phyloP scores from a whole-genome alignment of 2,888 invertebrate genomes.

The Yponomeuta cagnagella region DNA sequence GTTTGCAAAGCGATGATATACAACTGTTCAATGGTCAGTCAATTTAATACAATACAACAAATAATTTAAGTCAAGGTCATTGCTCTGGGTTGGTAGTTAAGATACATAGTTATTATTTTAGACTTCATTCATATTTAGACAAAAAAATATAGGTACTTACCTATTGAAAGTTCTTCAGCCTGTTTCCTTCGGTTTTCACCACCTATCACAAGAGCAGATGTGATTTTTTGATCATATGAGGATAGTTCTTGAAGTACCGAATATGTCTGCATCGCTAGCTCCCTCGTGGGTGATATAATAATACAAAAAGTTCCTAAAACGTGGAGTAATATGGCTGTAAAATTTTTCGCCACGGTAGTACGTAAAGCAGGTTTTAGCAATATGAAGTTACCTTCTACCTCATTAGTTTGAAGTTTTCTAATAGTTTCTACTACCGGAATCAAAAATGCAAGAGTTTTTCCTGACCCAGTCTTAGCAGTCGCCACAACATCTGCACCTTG shows the following conservation, averaged over 20 bases:
- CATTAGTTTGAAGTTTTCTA: constrained; percentile 66
- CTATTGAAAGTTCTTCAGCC: constrained; percentile 87
- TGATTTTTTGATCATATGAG: constrained; percentile 83
- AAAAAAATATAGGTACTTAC: constrained; percentile 37
- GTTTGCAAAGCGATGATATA: too few relatives aligned
- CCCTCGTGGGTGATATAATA: constrained; percentile 96
- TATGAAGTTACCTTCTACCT: constrained; percentile 29
- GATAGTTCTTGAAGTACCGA: constrained; percentile 92
- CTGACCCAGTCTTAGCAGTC: constrained; percentile 97
- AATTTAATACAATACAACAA: too few relatives aligned
- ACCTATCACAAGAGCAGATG: constrained; percentile 94
- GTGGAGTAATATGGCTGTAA: too few relatives aligned
- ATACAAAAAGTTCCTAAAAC: constrained; percentile 86
- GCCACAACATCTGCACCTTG: constrained; percentile 95
- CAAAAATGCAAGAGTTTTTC: constrained; percentile 96
- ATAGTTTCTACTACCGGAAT: constrained; percentile 95
- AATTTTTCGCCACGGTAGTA: too few relatives aligned
- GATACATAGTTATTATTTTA: too few relatives aligned
- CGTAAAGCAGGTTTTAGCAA: background rate
- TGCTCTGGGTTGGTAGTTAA: too few relatives aligned
- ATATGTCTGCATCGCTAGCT: constrained; percentile 96
- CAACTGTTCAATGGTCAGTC: too few relatives aligned
- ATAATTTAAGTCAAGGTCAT: too few relatives aligned
- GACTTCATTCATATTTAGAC: background rate
- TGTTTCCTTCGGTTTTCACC: constrained; percentile 92